Conservation (phyloP, 2,797 vertebrate species). For the Cottoperca gobio region DNA sequence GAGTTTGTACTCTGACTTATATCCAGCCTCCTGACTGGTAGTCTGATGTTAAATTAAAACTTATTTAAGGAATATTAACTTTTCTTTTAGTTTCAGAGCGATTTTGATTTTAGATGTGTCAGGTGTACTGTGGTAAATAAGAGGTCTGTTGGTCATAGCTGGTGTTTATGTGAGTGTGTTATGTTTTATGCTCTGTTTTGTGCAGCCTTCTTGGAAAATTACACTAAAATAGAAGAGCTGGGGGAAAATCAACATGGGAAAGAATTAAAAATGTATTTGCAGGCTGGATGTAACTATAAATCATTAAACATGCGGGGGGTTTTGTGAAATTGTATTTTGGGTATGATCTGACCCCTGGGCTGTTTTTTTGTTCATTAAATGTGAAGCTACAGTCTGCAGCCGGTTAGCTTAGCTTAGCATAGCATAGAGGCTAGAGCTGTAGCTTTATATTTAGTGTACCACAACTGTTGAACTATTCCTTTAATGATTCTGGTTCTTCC, state of each 20-base stretch:
- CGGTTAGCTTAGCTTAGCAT: not conserved
- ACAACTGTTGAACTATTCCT: not conserved
- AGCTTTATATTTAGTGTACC: not conserved
- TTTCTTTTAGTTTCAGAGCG: not conserved
- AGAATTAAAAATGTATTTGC: not conserved
- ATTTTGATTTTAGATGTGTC: not conserved
- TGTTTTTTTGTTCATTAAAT: not conserved
- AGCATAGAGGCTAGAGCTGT: not conserved
- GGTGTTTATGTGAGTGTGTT: not conserved
- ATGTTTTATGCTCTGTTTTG: not conserved
- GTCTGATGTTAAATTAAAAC: conserved; percentile 10
- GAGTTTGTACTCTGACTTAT: not conserved
- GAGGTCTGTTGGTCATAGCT: not conserved
- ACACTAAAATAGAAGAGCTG: not conserved
- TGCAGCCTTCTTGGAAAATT: not conserved
- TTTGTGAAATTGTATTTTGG: not conserved
- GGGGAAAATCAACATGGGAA: not conserved
- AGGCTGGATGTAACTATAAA: not conserved
- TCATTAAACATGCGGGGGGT: not conserved
- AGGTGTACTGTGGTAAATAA: not conserved
- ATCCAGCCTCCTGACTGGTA: conserved; percentile 26
- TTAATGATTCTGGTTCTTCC: not conserved
- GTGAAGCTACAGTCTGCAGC: not conserved
- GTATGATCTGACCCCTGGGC: not conserved
- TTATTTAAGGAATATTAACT: not conserved